Evolutionary conservation across 2,888 invertebrate species (phyloP).

Genomic region (Mythimna loreyi): DNA sequence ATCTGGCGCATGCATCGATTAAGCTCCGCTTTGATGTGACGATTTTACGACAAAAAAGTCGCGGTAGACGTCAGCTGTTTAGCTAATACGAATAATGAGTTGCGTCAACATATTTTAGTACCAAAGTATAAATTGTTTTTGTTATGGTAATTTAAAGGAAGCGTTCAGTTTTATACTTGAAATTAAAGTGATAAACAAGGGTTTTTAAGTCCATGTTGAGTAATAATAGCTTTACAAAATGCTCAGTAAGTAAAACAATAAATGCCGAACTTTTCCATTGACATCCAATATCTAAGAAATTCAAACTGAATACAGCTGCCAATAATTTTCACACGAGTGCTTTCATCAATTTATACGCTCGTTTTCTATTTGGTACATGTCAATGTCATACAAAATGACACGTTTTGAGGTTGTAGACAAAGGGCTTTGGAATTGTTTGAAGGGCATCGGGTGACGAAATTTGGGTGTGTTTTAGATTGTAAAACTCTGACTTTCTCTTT

Average conservation of each 20-base stretch:
- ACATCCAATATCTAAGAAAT: background rate
- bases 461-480: too few relatives aligned
- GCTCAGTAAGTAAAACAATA: background rate
- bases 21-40: constrained; percentile 35
- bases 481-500: too few relatives aligned
- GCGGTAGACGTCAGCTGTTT: background rate
- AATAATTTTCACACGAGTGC: constrained; percentile 1
- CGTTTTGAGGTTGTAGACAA: background rate
- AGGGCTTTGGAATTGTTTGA: too few relatives aligned
- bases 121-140: background rate
- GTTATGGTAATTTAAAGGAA: background rate
- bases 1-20: constrained; percentile 71
- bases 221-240: too few relatives aligned
- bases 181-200: too few relatives aligned
- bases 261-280: background rate
- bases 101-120: background rate
- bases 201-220: too few relatives aligned
- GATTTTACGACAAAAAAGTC: constrained; percentile 19
- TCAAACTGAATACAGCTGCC: background rate
- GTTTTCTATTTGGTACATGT: background rate
- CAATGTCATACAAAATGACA: constrained; percentile 29
- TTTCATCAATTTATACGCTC: constrained; percentile 12
- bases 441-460: too few relatives aligned
- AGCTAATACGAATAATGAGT: background rate
- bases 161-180: background rate